These are phyloP conservation scores for Apotomis turbidana DNA, from an alignment of 2,888 invertebrate species.

Conservation along the genomic window DNA sequence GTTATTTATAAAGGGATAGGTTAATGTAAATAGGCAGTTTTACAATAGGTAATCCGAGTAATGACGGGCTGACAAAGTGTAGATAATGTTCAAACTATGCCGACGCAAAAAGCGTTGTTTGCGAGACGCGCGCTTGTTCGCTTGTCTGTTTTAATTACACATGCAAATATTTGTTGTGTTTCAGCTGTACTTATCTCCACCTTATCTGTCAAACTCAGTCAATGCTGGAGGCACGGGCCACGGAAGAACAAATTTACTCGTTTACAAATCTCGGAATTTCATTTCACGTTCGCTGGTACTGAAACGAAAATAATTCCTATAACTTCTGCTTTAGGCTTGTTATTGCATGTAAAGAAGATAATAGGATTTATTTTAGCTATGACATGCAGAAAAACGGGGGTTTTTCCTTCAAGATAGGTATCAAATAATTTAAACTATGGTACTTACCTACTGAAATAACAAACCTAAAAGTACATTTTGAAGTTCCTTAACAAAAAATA, in stretches of 20 bases:
- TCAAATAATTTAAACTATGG: too few species aligned
- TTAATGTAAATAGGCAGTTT: conserved; percentile 24
- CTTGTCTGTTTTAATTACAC: conserved; percentile 74
- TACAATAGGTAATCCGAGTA: conserved; percentile 14
- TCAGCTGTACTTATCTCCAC: conserved; percentile 75
- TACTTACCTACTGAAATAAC: too few species aligned
- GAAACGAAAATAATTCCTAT: conserved; percentile 7
- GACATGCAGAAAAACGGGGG: neutral
- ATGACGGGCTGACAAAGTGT: conserved; percentile 24
- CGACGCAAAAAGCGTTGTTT: conserved; percentile 63
- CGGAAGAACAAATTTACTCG: conserved; percentile 52
- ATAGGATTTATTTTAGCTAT: neutral
- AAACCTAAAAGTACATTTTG: too few species aligned
- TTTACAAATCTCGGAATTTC: conserved; percentile 30
- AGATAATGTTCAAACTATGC: conserved; percentile 46
- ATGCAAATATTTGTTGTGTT: conserved; percentile 74
- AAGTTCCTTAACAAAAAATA: too few species aligned
- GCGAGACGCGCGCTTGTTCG: conserved; percentile 63
- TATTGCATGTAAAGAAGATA: neutral
- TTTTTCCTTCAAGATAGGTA: neutral
- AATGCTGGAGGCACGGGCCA: conserved; percentile 77
- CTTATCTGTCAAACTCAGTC: conserved; percentile 83
- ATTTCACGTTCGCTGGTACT: neutral
- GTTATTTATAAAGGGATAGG: neutral
- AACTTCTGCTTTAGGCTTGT: neutral